phyloP scores from a whole-genome alignment of 2,113 vertebrate genomes.

The rabbit (Oryctolagus cuniculus) region mOryCun1.1 NC_091435.1:10256501-10257000 shows the following conservation, averaged over 20 bases:
- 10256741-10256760: no score
- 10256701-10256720: rapidly evolving
- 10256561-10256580: neutral
- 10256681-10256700: neutral
- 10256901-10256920: constrained; percentile 10
- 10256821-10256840: no score
- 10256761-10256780: no score
- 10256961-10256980: neutral
- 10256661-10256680: neutral
- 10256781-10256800: neutral
- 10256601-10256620: neutral
- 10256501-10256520: no score
- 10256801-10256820: neutral
- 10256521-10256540: neutral
- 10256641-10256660: rapidly evolving
- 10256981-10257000: constrained; percentile 56
- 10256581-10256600: neutral
- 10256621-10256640: rapidly evolving
- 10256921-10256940: neutral
- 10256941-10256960: neutral
- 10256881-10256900: constrained; percentile 5
- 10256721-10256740: rapidly evolving
- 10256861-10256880: neutral
- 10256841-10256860: neutral
- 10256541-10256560: neutral